Conservation (phyloP, 2,797 vertebrate species). For the Pristis pectinata region DNA sequence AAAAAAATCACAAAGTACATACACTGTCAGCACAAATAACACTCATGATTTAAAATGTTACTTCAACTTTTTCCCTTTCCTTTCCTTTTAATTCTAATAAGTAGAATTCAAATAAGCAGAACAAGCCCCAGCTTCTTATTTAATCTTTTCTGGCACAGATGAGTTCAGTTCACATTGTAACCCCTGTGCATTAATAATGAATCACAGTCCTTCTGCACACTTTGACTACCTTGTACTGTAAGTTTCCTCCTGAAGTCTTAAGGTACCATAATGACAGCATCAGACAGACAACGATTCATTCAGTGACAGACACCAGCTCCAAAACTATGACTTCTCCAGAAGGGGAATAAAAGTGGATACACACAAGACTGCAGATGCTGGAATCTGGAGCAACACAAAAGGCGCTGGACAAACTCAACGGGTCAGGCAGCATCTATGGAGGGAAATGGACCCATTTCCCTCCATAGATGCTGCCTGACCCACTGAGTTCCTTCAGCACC, state of each 20-base stretch:
- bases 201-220: neutral
- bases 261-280: neutral
- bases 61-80: neutral
- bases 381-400: too few relatives aligned
- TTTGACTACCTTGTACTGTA: neutral
- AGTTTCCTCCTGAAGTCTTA: neutral
- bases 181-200: neutral
- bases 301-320: neutral
- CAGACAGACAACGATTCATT: neutral
- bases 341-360: too few relatives aligned
- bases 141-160: neutral
- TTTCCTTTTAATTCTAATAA: neutral
- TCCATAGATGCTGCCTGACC: too few relatives aligned
- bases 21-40: neutral
- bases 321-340: neutral
- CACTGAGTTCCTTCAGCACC: too few relatives aligned
- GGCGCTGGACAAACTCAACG: too few relatives aligned
- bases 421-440: too few relatives aligned
- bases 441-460: too few relatives aligned
- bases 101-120: neutral
- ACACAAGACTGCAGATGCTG: too few relatives aligned
- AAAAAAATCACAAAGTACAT: conserved; percentile 18
- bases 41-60: conserved; percentile 16
- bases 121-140: neutral
- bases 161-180: neutral